Percentiles rank a stretch among this genome's conserved stretches.
These are phyloP conservation scores for Nipponacmea schrenckii DNA, from an alignment of 2,888 invertebrate species.

Conservation along the genomic window DNA sequence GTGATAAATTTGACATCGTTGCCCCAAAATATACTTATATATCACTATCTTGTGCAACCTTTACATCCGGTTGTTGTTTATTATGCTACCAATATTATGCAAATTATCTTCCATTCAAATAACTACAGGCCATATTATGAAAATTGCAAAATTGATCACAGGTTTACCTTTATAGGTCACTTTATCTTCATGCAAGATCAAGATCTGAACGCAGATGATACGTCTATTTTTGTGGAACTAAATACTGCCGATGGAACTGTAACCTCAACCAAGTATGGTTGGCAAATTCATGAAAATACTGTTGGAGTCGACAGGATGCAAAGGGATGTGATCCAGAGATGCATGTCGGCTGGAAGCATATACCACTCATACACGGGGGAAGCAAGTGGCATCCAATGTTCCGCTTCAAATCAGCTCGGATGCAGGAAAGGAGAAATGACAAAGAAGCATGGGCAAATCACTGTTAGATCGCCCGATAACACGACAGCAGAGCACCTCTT, in stretches of 20 bases:
- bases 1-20: too few relatives aligned
- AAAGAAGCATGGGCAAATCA: conserved; percentile 60
- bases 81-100: too few relatives aligned
- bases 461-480: conserved; percentile 29
- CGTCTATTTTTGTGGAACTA: conserved; percentile 84
- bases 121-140: too few relatives aligned
- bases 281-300: conserved; percentile 78
- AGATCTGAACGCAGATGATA: conserved; percentile 85
- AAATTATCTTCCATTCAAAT: too few relatives aligned
- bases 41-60: too few relatives aligned
- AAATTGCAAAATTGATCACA: too few relatives aligned
- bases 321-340: conserved; percentile 69
- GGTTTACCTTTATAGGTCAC: conserved; percentile 68
- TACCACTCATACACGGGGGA: conserved; percentile 72
- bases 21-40: too few relatives aligned
- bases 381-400: conserved; percentile 43
- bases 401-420: conserved; percentile 77
- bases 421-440: conserved; percentile 88
- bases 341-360: conserved; percentile 77
- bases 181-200: conserved; percentile 84
- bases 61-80: too few relatives aligned
- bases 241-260: conserved; percentile 86
- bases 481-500: conserved; percentile 67
- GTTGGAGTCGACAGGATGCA: conserved; percentile 30
- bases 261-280: conserved; percentile 72